A percentile compares a stretch with the other conserved stretches of the same genome.
phyloP scores from a whole-genome alignment of 2,888 invertebrate genomes.

The Acanthosepion esculentum region DNA sequence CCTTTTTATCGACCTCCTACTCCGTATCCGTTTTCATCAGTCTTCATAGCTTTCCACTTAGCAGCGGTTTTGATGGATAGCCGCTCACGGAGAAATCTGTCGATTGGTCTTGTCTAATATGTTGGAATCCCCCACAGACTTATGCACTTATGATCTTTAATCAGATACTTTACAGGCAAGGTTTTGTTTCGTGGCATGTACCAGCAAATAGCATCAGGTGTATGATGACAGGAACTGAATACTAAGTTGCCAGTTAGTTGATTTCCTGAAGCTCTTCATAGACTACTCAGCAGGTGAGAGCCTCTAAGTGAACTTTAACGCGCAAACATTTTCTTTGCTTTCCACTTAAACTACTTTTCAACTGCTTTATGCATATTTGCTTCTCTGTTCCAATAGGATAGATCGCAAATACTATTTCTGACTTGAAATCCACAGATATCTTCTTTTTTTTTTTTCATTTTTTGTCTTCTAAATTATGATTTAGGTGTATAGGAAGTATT shows the following conservation, averaged over 20 bases:
- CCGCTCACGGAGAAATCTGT: too few species aligned
- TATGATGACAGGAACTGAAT: background rate
- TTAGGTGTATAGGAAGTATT: background rate
- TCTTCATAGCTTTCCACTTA: too few species aligned
- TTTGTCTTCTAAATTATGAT: background rate
- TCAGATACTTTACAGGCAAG: background rate
- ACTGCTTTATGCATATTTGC: background rate
- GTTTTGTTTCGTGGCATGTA: background rate
- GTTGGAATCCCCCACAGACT: background rate
- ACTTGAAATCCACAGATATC: background rate
- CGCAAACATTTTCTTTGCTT: too few species aligned
- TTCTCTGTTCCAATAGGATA: background rate
- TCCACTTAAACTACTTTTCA: background rate
- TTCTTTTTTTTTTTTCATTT: background rate
- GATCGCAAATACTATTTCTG: background rate
- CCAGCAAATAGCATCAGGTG: background rate
- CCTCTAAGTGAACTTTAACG: background rate
- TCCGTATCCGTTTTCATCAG: too few species aligned
- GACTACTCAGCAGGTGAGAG: background rate
- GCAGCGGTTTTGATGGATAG: too few species aligned
- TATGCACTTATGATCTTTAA: background rate
- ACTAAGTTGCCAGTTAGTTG: background rate
- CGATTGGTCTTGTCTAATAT: too few species aligned
- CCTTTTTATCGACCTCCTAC: background rate
- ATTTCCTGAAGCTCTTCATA: background rate